Evolutionary conservation across 1,140 invertebrate genomes (phyloP).

Genomic region (Zelostemma sp.): DNA sequence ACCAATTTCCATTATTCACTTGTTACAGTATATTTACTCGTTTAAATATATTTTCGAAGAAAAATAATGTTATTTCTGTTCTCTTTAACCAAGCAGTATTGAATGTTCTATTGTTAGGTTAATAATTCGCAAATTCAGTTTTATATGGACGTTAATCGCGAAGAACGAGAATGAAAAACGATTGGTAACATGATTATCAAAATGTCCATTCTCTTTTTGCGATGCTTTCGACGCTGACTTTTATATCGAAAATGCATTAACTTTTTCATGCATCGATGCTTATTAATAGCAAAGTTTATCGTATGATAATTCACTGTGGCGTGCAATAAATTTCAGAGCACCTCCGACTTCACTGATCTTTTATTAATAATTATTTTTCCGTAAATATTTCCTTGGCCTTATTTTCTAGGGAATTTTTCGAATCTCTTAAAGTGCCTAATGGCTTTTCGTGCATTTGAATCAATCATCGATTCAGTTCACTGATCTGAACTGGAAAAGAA

Average conservation of each 20-base stretch:
- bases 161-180: not conserved
- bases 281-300: constrained; percentile 62
- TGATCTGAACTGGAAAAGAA: not conserved
- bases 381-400: not conserved
- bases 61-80: no score
- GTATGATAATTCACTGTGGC: constrained; percentile 44
- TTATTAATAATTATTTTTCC: constrained; percentile 20
- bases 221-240: constrained; percentile 35
- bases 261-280: constrained; percentile 72
- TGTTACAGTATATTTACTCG: no score
- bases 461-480: no score
- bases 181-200: constrained; percentile 28
- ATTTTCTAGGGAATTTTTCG: not conserved
- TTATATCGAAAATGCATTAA: constrained; percentile 42
- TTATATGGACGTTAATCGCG: no score
- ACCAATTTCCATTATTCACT: no score
- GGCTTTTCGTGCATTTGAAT: no score
- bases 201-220: constrained; percentile 55
- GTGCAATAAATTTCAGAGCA: constrained; percentile 53
- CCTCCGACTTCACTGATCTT: constrained; percentile 46
- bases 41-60: no score
- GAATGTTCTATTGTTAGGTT: no score
- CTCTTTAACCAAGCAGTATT: no score
- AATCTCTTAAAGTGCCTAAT: not conserved
- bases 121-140: no score